A percentile compares a stretch with the other conserved stretches of the same genome.
Evolutionary conservation across 2,113 vertebrate species (phyloP).

Genomic region (Catagonus wagneri): DNA sequence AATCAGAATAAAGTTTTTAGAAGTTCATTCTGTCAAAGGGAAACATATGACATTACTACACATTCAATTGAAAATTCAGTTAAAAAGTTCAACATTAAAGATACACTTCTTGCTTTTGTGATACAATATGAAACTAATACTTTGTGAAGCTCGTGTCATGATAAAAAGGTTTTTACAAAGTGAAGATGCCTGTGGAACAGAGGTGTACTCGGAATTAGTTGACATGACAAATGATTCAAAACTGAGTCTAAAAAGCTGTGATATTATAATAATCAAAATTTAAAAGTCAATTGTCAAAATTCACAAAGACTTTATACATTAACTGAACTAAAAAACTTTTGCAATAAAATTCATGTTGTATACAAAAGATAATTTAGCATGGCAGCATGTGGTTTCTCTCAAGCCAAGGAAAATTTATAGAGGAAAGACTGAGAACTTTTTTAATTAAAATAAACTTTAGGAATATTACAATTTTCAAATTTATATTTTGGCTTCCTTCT

Average conservation of each 20-base stretch:
- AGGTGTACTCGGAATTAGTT: background rate
- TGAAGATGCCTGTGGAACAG: background rate
- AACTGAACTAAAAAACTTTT: background rate
- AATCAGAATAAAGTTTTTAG: conserved; percentile 11
- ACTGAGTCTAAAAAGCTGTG: conserved; percentile 3
- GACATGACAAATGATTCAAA: conserved; percentile 3
- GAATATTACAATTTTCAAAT: background rate
- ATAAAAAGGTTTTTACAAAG: conserved; percentile 21
- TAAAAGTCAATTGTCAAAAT: conserved; percentile 43
- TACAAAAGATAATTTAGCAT: conserved; percentile 25
- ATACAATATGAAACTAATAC: conserved; percentile 22
- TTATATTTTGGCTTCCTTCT: conserved; percentile 25
- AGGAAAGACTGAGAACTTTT: background rate
- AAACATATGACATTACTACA: background rate
- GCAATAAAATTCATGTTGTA: background rate
- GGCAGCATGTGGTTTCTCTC: background rate
- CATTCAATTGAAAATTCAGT: conserved; percentile 32
- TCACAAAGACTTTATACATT: background rate
- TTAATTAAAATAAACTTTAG: conserved; percentile 24
- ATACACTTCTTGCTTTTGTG: background rate
- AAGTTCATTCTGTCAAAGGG: conserved; percentile 31
- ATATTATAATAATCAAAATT: conserved; percentile 36
- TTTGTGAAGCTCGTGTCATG: background rate
- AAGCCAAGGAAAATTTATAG: conserved; percentile 11
- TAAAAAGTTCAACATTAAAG: background rate